Base-by-base conservation (phyloP, 2,888 invertebrate genomes). In the Mythimna pallens region DNA sequence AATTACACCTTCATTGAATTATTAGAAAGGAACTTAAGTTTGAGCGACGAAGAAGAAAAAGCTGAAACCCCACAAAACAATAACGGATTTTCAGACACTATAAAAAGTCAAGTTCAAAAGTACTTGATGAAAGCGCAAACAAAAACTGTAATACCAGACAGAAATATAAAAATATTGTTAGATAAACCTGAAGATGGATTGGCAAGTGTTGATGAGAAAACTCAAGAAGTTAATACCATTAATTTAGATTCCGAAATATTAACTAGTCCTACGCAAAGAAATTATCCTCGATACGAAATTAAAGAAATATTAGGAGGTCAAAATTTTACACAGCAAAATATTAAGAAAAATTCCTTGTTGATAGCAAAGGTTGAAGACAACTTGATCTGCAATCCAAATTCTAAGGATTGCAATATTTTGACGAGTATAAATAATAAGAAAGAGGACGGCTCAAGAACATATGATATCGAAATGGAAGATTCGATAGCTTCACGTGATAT, bases 1-100 rank as follows among this genome's bases (percentile, higher is more conserved):
- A 94, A 96, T 78, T 95, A 89, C 61, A 89, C 86, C 34, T 92
- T 94, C 52, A 90, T 95, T 54, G 92, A 95, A 5, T 68, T 86
- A 67, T 78, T 95, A 62, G 92, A 94, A 65, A 91, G 88, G 75
- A 91, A 92, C 65, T 70, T 80, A 43, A 81, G 89, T 68, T 62
- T 87, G 3, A 88, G 84, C 52, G 89, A 92, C 22, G 87, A 91
- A 8, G 87, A 90, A 36, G 86, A 86, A 12, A 78, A 79, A 54
- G 55, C 55, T 73, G 30, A 52, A n/a, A 63, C 9, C 12, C 6
- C 64, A 3, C 70, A 80, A 36, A 81, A 78, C 63, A 75, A 85
- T 55, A 85, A 81, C 80, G 91, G 90, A 47, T 95, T 96, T 88
- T 89, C 93, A 9, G 89, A 92, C 36, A 81, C 92, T 12, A 91